These are phyloP conservation scores for Odontomyia ornata DNA, from an alignment of 2,888 invertebrate genomes.

Conservation along the genomic window DNA sequence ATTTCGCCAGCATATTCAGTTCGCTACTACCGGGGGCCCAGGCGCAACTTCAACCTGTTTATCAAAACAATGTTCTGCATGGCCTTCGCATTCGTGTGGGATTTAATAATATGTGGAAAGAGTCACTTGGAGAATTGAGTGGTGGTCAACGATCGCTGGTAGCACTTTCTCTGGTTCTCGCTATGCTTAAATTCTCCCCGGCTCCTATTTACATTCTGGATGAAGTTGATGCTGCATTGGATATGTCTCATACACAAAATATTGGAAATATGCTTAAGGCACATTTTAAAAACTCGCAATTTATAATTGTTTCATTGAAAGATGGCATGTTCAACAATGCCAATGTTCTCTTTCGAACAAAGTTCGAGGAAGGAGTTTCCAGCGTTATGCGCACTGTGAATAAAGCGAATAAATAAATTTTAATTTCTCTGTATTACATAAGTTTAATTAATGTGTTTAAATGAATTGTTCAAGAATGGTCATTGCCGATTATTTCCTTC, in stretches of 20 bases:
- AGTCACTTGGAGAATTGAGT: slow-evolving; percentile 92
- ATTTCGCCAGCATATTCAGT: slow-evolving; percentile 95
- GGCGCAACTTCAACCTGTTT: slow-evolving; percentile 79
- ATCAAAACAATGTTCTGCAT: slow-evolving; percentile 66
- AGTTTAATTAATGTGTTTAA: no score
- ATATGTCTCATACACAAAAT: slow-evolving; percentile 98
- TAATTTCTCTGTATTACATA: no score
- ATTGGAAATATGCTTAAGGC: slow-evolving; percentile 93
- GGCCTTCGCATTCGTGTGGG: slow-evolving; percentile 93
- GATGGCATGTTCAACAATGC: slow-evolving; percentile 99
- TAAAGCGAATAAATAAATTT: no score
- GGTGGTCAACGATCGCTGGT: slow-evolving; percentile 97
- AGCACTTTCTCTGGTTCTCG: slow-evolving; percentile 93
- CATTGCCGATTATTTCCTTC: no score
- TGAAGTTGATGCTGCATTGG: slow-evolving; percentile 98
- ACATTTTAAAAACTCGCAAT: slow-evolving; percentile 92
- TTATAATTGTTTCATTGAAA: slow-evolving; percentile 97
- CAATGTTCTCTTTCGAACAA: slow-evolving; percentile 94
- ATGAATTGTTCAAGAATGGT: no score
- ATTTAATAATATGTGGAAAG: slow-evolving; percentile 95
- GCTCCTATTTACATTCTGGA: slow-evolving; percentile 98
- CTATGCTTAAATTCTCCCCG: slow-evolving; percentile 96
- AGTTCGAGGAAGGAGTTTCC: slow-evolving; percentile 95
- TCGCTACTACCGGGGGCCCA: slow-evolving; percentile 89
- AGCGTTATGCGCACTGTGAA: slow-evolving; percentile 75